Evolutionary conservation across 1,140 invertebrate genomes (phyloP), one percentile per base, ranked within the genome.

Genomic region (Halictus rubicundus): DNA sequence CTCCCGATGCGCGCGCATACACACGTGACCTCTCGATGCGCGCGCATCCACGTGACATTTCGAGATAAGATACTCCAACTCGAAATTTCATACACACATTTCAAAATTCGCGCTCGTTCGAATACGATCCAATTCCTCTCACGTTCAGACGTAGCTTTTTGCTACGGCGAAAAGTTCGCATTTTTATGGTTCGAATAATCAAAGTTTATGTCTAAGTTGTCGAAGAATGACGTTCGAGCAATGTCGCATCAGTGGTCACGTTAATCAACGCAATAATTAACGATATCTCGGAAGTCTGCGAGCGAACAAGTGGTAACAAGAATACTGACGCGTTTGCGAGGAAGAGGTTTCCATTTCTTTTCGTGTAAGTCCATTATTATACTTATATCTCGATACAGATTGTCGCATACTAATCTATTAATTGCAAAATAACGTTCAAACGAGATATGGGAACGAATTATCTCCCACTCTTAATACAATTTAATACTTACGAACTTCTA

Each of bases 191-290:
- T 10, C 21, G 21, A 65, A 42, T 42, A n/a, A 65, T 42, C 10
- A 23, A n/a, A n/a, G 9, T 21, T 14, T 23, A 42, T 0, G 3
- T 42, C 9, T 42, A 23, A 42, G 19, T 3, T 23, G 21, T 65
- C 12, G 9, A n/a, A 64, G 39, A 14, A 6, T 32, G 6, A 27
- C 21, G 32, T 64, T 64, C 32, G 19, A 64, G 9, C 39, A 39
- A 64, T 32, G 32, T 64, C 21, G 37, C 21, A n/a, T 19, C n/a
- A 39, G 16, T 27, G 37, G 12, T 42, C 2, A n/a, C 16, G 19
- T 19, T 63, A 63, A 32, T 65, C 23, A 65, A 65, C 21, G 37
- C 14, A 42, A 65, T 64, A 42, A 65, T 64, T 16, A 42, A 65
- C 10, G 21, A n/a, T 42, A 42, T 21, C 19, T n/a, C 4, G 2